A percentile compares a stretch with the other conserved stretches of the same genome.
phyloP scores from a whole-genome alignment of 2,888 invertebrate species.

The Agrotis segetum region DNA sequence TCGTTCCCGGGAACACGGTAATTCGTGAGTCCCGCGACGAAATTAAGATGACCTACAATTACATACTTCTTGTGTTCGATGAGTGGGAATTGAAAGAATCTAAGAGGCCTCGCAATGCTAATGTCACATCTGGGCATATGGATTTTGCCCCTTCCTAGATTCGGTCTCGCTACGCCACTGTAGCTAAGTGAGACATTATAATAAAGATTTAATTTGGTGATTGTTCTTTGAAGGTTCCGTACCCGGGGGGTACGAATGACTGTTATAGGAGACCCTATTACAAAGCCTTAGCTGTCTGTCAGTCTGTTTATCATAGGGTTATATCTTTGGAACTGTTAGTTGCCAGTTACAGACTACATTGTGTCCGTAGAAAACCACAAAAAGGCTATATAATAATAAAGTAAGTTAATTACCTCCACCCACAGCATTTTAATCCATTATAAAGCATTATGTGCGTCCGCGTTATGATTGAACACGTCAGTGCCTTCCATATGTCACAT shows the following conservation, averaged over 20 bases:
- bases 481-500: no score
- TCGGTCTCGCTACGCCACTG: no score
- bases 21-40: no score
- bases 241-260: background rate
- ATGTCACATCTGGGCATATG: no score
- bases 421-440: background rate
- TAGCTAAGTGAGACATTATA: conserved; percentile 14
- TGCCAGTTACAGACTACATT: background rate
- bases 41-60: no score
- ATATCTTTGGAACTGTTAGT: background rate
- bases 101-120: no score
- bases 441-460: background rate
- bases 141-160: no score
- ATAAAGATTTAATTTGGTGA: conserved; percentile 31
- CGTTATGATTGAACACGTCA: no score
- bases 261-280: background rate
- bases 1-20: no score
- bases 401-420: background rate
- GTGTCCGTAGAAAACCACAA: background rate
- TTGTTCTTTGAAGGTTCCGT: conserved; percentile 17
- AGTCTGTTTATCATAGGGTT: background rate
- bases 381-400: background rate
- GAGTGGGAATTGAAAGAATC: no score
- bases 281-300: background rate
- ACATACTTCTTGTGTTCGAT: no score